Evolutionary conservation across 2,797 vertebrate species (phyloP).

Genomic region (Arrhamphus sclerolepis): DNA sequence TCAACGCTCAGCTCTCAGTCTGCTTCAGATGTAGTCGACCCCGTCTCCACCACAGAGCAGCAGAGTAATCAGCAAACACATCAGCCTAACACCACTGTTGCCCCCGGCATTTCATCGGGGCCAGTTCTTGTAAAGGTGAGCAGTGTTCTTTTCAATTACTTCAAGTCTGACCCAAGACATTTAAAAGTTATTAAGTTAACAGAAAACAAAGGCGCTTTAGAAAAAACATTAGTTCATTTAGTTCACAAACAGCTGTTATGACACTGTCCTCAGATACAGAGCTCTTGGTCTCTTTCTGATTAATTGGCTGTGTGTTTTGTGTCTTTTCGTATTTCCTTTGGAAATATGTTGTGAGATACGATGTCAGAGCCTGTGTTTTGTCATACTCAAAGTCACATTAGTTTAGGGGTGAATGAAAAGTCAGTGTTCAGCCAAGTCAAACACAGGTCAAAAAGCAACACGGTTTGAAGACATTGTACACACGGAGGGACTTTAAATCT

Average conservation of each 20-base stretch:
- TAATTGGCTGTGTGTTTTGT: conserved; percentile 25
- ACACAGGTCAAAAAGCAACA: conserved; percentile 53
- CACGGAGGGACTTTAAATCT: conserved; percentile 49
- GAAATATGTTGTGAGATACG: conserved; percentile 28
- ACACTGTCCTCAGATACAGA: conserved; percentile 31
- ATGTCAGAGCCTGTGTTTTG: conserved; percentile 54
- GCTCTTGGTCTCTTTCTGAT: conserved; percentile 21
- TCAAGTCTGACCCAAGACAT: too few relatives aligned
- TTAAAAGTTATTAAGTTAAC: too few relatives aligned
- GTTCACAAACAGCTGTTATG: conserved; percentile 25
- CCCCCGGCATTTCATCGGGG: conserved; percentile 75
- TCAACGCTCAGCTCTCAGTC: conserved; percentile 76
- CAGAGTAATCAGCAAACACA: conserved; percentile 66
- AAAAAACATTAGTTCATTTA: conserved; percentile 4
- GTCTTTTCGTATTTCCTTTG: conserved; percentile 43
- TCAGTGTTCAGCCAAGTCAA: conserved; percentile 48
- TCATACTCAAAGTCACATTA: conserved; percentile 54
- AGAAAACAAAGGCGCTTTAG: not conserved
- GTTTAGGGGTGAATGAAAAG: conserved; percentile 40
- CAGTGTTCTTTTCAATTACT: not conserved
- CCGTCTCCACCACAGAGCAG: conserved; percentile 75
- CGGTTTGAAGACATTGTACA: conserved; percentile 47
- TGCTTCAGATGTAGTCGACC: conserved; percentile 84
- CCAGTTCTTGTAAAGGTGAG: conserved; percentile 91
- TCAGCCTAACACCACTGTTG: conserved; percentile 56